A percentile compares a stretch with the other conserved stretches of the same genome.
These are phyloP conservation scores for Orchesella cincta DNA, from an alignment of 1,140 invertebrate species.

Conservation along the genomic window DNA sequence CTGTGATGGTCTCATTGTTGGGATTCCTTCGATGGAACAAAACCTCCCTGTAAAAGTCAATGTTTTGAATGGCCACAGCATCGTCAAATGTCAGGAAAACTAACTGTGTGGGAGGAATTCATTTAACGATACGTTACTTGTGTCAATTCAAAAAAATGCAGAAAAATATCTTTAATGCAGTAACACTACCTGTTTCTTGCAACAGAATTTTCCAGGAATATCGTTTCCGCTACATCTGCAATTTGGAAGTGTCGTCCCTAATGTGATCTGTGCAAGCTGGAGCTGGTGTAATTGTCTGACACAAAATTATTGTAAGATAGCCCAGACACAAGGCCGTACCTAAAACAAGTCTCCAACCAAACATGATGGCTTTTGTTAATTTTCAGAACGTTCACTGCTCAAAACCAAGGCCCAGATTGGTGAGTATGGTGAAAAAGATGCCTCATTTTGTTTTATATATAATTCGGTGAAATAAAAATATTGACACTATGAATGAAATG, in stretches of 20 bases:
- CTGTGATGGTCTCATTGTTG: slow-evolving; percentile 48
- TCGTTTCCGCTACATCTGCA: slow-evolving; percentile 59
- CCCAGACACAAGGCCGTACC: too few relatives aligned
- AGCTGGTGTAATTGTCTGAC: not conserved
- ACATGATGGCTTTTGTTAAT: too few relatives aligned
- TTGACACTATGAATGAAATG: too few relatives aligned
- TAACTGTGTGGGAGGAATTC: too few relatives aligned
- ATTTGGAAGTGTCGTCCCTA: slow-evolving; percentile 53
- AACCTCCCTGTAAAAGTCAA: slow-evolving; percentile 43
- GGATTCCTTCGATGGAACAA: slow-evolving; percentile 41
- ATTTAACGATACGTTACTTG: too few relatives aligned
- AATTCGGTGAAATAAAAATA: too few relatives aligned
- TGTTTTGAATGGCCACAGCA: slow-evolving; percentile 50
- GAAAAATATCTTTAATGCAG: not conserved
- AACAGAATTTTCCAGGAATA: slow-evolving; percentile 58
- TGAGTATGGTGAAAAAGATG: too few relatives aligned
- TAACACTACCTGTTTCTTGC: slow-evolving; percentile 54
- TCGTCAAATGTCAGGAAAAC: slow-evolving; percentile 58
- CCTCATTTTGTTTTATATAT: too few relatives aligned
- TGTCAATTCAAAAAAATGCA: not conserved
- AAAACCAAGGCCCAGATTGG: too few relatives aligned
- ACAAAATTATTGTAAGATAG: too few relatives aligned
- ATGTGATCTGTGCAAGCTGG: not conserved
- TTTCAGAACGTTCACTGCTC: too few relatives aligned
- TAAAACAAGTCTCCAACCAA: too few relatives aligned